Conservation (phyloP, 2,888 invertebrate species). For the Phrixothrix hirtus region DNA sequence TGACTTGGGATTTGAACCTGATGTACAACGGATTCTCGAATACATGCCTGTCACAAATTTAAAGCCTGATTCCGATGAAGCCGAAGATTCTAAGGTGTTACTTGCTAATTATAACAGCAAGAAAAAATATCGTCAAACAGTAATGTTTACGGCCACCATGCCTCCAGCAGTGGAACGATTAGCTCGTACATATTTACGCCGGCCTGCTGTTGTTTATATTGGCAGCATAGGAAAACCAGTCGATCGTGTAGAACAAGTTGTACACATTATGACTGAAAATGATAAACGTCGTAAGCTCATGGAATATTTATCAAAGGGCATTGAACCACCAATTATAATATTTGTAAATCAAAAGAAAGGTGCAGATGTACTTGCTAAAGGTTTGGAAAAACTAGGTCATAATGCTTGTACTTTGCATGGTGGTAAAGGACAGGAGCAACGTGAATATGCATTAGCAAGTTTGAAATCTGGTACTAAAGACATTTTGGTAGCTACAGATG, state of each 20-base stretch:
- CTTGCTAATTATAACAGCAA: constrained; percentile 94
- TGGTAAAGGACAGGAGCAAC: constrained; percentile 99
- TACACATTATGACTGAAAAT: constrained; percentile 91
- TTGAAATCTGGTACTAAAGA: constrained; percentile 96
- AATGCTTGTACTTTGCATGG: constrained; percentile 98
- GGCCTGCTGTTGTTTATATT: constrained; percentile 96
- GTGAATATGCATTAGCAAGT: constrained; percentile 96
- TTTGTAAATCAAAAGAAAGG: constrained; percentile 99
- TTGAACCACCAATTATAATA: constrained; percentile 97
- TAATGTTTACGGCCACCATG: constrained; percentile 99
- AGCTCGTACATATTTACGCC: constrained; percentile 89
- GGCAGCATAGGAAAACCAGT: constrained; percentile 95
- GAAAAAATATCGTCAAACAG: constrained; percentile 98
- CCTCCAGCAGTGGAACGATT: constrained; percentile 96
- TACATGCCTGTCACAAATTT: constrained; percentile 97
- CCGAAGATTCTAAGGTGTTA: constrained; percentile 79
- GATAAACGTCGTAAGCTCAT: constrained; percentile 97
- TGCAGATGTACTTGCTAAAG: constrained; percentile 95
- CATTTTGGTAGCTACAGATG: constrained; percentile 98
- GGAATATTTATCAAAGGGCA: constrained; percentile 85
- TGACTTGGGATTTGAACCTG: constrained; percentile 99
- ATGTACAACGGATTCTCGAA: constrained; percentile 96
- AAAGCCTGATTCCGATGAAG: constrained; percentile 98
- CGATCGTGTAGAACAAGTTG: constrained; percentile 96
- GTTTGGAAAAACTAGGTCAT: constrained; percentile 94